Evolutionary conservation across 2,113 vertebrate genomes (phyloP).

Genomic region (Uropsilus gracilis): DNA sequence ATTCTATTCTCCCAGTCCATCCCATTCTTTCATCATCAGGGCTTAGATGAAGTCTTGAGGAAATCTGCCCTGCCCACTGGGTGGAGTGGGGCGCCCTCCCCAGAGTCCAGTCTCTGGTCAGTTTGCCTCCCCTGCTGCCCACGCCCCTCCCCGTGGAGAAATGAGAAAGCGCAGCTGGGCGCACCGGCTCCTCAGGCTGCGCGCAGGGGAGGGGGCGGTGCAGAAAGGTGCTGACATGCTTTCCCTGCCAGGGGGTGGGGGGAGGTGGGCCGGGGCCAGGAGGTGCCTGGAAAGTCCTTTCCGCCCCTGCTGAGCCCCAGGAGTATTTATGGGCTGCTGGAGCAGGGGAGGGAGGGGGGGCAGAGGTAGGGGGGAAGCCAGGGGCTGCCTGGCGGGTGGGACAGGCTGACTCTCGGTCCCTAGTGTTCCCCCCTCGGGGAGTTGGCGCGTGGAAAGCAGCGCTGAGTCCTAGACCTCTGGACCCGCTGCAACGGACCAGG

Average conservation of each 20-base stretch:
- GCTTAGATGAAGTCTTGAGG: not conserved
- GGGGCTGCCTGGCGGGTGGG: not conserved
- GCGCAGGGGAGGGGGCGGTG: too few relatives aligned
- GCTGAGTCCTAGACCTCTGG: not conserved
- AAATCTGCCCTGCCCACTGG: not conserved
- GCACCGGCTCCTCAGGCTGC: too few relatives aligned
- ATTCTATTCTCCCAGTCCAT: not conserved
- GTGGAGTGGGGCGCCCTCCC: not conserved
- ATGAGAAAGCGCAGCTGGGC: too few relatives aligned
- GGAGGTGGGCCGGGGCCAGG: not conserved
- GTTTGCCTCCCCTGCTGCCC: not conserved
- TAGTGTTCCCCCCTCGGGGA: not conserved
- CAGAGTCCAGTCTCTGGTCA: accelerated
- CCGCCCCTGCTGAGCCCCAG: not conserved
- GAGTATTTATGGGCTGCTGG: slow-evolving; percentile 50
- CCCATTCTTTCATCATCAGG: not conserved
- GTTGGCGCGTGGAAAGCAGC: not conserved
- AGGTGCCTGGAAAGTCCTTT: not conserved
- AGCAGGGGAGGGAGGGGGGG: too few relatives aligned
- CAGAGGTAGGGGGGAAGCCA: not conserved
- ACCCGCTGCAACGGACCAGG: not conserved
- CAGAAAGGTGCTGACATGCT: accelerated
- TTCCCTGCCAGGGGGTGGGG: accelerated
- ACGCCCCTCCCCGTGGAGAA: accelerated
- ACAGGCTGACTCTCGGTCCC: not conserved